Evolutionary conservation across 2,888 invertebrate species (phyloP), one percentile per base, ranked within the genome.

Genomic region (Cactoblastis cactorum): DNA sequence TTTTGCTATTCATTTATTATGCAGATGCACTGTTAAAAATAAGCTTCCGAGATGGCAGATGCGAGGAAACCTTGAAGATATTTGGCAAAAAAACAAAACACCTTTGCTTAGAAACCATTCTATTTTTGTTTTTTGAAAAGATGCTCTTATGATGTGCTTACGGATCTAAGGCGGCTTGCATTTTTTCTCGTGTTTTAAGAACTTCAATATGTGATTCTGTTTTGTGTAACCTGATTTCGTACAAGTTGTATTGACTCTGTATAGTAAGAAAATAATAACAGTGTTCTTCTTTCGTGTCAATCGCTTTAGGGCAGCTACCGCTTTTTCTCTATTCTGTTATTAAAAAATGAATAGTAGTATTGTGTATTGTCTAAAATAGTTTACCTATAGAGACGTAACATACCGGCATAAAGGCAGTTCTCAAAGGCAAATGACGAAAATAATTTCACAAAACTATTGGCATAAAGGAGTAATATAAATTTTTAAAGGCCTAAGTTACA

Each of bases 1-100:
- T 89, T 89, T 89, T 88, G 82, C 81, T 81, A 83, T 80, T 73
- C 80, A 79, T 83, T 78, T 78, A 77, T 76, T 87, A 89, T 89
- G 88, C 87, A 89, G 87, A 89, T 89, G 88, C 72, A 71, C 63
- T 73, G 74, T 78, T 77, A 73, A 81, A 83, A 82, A 79, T 75
- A 76, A 58, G 70, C 71, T 78, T 79, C 74, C 74, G 74, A 82
- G 74, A 69, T 71, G 56, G 86, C 89, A 89, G 89, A 86, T 89
- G 89, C 69, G 77, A 62, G 62, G 62, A 72, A 74, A 74, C 81
- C 85, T 86, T 83, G 85, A 82, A 84, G 81, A 80, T 77, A 75
- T 80, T 76, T 75, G 65, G 66, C 67, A 55, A 62, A 72, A n/a
- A 78, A 78, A 65, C 59, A 55, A 63, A 76, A 71, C 83, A 83